A percentile compares a stretch with the other conserved stretches of the same genome.
Evolutionary conservation across 1,140 invertebrate species (phyloP).

Genomic region (Aphidius ervi): DNA sequence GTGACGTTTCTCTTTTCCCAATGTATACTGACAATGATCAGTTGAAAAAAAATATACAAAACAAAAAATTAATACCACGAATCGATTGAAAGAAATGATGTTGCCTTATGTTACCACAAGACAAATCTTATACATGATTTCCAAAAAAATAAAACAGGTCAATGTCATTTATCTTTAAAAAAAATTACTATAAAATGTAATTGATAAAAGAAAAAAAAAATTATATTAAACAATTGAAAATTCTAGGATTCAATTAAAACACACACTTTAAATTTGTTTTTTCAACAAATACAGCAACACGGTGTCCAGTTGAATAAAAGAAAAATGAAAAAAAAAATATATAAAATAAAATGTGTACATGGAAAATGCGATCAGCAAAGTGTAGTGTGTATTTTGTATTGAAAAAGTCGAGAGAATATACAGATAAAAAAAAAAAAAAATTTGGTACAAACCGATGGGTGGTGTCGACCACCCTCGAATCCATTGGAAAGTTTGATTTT

Average conservation of each 20-base stretch:
- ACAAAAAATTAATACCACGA: no score
- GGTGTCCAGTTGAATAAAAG: no score
- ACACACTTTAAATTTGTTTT: no score
- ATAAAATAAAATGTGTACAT: not conserved
- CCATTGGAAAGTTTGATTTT: slow-evolving; percentile 15
- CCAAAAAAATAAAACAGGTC: not conserved
- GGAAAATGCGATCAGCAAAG: slow-evolving; percentile 8
- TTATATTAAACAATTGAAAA: not conserved
- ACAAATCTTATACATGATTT: not conserved
- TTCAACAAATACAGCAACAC: no score
- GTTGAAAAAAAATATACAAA: no score
- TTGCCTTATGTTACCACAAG: no score
- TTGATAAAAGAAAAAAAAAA: not conserved
- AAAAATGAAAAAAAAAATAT: not conserved
- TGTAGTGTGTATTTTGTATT: not conserved
- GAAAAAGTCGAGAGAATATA: no score
- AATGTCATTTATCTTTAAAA: not conserved
- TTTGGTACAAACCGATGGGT: slow-evolving; percentile 7
- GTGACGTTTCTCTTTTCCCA: no score
- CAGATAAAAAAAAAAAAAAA: no score
- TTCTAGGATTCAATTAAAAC: no score
- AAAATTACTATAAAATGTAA: not conserved
- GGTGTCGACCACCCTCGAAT: slow-evolving; percentile 44
- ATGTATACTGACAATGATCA: no score
- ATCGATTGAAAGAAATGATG: no score